Evolutionary conservation across 2,888 invertebrate genomes (phyloP).

Genomic region (Andricus curvator): DNA sequence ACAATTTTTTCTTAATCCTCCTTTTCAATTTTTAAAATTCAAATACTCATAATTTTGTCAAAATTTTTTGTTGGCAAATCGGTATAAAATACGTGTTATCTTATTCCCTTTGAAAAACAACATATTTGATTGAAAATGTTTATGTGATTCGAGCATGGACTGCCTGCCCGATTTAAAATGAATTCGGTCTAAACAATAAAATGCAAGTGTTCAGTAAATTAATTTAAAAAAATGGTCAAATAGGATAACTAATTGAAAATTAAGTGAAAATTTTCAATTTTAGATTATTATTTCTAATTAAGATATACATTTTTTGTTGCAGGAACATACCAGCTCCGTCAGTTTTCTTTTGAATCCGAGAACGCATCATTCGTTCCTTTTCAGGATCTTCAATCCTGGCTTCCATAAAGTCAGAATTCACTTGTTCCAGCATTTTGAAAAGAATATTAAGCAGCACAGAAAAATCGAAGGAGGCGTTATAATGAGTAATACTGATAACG

Average conservation of each 20-base stretch:
- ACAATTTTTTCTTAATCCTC: too few relatives aligned
- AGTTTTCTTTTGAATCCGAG: slow-evolving; percentile 54
- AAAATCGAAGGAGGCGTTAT: slow-evolving; percentile 44
- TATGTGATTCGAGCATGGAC: too few relatives aligned
- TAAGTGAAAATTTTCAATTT: background rate
- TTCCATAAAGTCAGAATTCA: slow-evolving; percentile 62
- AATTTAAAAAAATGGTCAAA: background rate
- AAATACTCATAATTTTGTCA: too few relatives aligned
- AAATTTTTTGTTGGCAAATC: too few relatives aligned
- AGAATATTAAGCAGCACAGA: background rate
- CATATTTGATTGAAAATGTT: too few relatives aligned
- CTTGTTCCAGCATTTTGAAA: slow-evolving; percentile 63
- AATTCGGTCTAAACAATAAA: too few relatives aligned
- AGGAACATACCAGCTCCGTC: slow-evolving; percentile 59
- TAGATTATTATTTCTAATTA: background rate
- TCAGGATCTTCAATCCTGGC: slow-evolving; percentile 57
- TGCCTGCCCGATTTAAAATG: too few relatives aligned
- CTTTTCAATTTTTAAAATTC: too few relatives aligned
- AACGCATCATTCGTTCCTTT: slow-evolving; percentile 45
- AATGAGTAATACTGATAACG: slow-evolving; percentile 57
- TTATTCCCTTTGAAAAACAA: too few relatives aligned
- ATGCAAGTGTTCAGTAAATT: too few relatives aligned
- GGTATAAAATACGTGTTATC: too few relatives aligned
- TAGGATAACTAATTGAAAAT: background rate
- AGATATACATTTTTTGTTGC: background rate